Evolutionary conservation across 2,113 vertebrate genomes (phyloP).

Genomic region (Synchiropus splendidus): DNA sequence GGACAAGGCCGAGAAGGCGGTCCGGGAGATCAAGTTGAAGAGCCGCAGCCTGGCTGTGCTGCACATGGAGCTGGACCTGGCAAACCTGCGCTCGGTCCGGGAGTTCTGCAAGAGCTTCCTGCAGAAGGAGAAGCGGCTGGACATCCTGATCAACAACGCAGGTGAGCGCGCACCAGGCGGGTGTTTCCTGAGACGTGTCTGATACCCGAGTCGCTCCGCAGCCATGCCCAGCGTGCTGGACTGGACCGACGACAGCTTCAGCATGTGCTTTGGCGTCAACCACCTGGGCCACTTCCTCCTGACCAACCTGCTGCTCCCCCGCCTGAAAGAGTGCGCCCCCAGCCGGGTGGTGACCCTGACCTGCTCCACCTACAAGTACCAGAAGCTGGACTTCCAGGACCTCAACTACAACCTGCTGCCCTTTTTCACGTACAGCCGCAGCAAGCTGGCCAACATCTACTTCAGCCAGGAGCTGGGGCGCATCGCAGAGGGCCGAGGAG

Average conservation of each 20-base stretch:
- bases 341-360: slow-evolving; percentile 69
- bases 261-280: slow-evolving; percentile 73
- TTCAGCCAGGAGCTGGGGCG: slow-evolving; percentile 69
- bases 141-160: slow-evolving; percentile 71
- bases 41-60: slow-evolving; percentile 60
- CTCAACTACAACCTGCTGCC: slow-evolving; percentile 73
- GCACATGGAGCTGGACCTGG: slow-evolving; percentile 66
- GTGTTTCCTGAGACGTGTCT: background rate
- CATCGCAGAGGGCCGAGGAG: slow-evolving; percentile 61
- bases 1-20: slow-evolving; percentile 55
- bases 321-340: slow-evolving; percentile 64
- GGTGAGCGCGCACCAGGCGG: slow-evolving; percentile 35
- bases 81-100: slow-evolving; percentile 62
- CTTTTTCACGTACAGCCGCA: slow-evolving; percentile 73
- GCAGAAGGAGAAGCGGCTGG: slow-evolving; percentile 66
- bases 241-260: slow-evolving; percentile 72
- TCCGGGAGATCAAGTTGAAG: slow-evolving; percentile 61
- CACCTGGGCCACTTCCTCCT: slow-evolving; percentile 75
- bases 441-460: slow-evolving; percentile 74
- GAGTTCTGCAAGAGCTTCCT: slow-evolving; percentile 65
- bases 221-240: slow-evolving; percentile 68
- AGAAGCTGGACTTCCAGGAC: slow-evolving; percentile 70
- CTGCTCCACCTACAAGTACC: slow-evolving; percentile 70
- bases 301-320: slow-evolving; percentile 65
- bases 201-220: slow-evolving; percentile 16